These are phyloP conservation scores for Bolinopsis microptera DNA, from an alignment of 37 sponge, comb jelly and placozoan species.

Conservation along the genomic window DNA sequence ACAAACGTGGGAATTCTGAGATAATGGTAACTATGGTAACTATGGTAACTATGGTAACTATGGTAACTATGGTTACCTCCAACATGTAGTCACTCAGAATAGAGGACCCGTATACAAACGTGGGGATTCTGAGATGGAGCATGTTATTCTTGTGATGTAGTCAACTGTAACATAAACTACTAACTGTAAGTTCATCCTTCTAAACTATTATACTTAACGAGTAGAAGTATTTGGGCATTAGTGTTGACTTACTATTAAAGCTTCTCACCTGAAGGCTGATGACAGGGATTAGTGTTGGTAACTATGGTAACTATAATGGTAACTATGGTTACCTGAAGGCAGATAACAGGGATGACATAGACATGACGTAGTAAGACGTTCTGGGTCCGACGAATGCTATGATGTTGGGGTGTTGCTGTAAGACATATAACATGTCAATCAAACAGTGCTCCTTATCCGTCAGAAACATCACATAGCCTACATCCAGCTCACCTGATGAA, in stretches of 20 bases:
- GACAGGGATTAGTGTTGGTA: too few species aligned
- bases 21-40: too few species aligned
- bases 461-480: constrained; percentile 14
- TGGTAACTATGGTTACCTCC: too few species aligned
- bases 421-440: background rate
- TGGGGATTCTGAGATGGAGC: constrained; percentile 39
- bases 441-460: background rate
- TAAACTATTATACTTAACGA: too few species aligned
- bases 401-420: constrained; percentile 9
- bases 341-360: background rate
- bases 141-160: too few species aligned
- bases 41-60: too few species aligned
- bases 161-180: too few species aligned
- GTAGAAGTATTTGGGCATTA: too few species aligned
- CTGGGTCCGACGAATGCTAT: constrained; percentile 29
- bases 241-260: too few species aligned
- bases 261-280: too few species aligned
- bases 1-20: constrained; percentile 46
- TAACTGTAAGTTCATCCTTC: too few species aligned
- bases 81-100: background rate
- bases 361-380: background rate
- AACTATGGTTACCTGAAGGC: background rate
- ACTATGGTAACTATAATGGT: too few species aligned
- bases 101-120: constrained; percentile 29
- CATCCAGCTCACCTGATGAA: background rate